phyloP scores from a whole-genome alignment of 1,140 invertebrate genomes.

The Notospermus geniculatus region DNA sequence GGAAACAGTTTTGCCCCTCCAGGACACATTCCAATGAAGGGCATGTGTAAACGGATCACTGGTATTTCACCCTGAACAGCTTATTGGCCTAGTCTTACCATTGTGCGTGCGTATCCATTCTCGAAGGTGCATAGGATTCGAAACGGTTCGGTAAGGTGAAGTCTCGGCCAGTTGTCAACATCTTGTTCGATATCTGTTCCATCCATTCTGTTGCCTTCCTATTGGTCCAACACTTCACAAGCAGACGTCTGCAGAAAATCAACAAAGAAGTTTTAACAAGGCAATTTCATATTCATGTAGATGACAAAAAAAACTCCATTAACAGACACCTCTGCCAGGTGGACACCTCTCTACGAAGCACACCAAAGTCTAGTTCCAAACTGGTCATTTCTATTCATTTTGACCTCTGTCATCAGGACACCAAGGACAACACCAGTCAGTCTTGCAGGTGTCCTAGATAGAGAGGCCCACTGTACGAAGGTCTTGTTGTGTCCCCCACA shows the following conservation, averaged over 20 bases:
- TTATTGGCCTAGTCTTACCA: too few species aligned
- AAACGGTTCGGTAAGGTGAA: conserved; percentile 65
- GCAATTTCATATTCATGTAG: neutral
- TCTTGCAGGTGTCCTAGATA: too few species aligned
- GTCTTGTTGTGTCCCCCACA: too few species aligned
- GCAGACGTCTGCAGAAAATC: conserved; percentile 66
- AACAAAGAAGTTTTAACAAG: conserved; percentile 14
- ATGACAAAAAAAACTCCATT: neutral
- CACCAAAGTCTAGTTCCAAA: too few species aligned
- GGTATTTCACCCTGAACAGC: too few species aligned
- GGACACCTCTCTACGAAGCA: neutral
- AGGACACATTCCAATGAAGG: too few species aligned
- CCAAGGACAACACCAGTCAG: neutral
- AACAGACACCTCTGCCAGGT: too few species aligned
- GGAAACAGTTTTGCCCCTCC: too few species aligned
- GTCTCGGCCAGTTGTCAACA: conserved; percentile 62
- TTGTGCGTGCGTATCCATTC: conserved; percentile 64
- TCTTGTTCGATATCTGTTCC: conserved; percentile 68
- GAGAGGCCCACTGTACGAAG: too few species aligned
- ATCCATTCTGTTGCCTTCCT: conserved; percentile 84
- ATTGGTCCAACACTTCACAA: conserved; percentile 82
- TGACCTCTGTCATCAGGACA: too few species aligned
- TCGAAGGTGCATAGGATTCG: conserved; percentile 78
- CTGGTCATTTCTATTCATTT: too few species aligned
- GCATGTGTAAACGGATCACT: too few species aligned